Percentiles rank a stretch among this genome's conserved stretches.
Evolutionary conservation across 2,888 invertebrate genomes (phyloP).

Genomic region (Hirudinaria manillensis): DNA sequence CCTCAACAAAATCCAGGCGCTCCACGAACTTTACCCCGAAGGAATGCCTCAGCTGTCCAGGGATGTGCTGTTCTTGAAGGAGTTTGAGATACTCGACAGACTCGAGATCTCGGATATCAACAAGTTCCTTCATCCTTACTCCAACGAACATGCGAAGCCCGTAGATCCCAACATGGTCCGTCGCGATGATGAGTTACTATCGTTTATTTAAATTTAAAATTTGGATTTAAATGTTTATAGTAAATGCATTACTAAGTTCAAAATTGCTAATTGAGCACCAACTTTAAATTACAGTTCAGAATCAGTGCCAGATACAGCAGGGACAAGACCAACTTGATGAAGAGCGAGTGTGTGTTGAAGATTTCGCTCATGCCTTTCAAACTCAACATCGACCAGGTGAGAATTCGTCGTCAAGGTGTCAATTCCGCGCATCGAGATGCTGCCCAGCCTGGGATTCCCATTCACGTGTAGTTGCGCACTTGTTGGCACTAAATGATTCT

Average conservation of each 20-base stretch:
- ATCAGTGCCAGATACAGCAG: slow-evolving; percentile 77
- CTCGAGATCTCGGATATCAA: slow-evolving; percentile 81
- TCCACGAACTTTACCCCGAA: slow-evolving; percentile 80
- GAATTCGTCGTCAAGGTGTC: not conserved
- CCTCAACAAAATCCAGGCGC: slow-evolving; percentile 75
- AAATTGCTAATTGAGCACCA: no score
- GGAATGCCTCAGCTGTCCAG: slow-evolving; percentile 63
- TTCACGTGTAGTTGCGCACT: no score
- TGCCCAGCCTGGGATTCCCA: no score
- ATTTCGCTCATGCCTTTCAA: slow-evolving; percentile 81
- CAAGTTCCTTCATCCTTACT: slow-evolving; percentile 86
- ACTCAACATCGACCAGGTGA: slow-evolving; percentile 82
- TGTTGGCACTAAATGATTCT: no score
- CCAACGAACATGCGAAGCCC: slow-evolving; percentile 73
- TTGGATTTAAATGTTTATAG: no score
- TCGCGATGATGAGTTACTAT: not conserved
- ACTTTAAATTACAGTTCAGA: slow-evolving; percentile 60
- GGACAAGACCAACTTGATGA: slow-evolving; percentile 65
- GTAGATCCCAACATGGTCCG: slow-evolving; percentile 81
- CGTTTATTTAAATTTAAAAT: no score
- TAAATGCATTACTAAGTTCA: no score
- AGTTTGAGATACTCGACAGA: slow-evolving; percentile 81
- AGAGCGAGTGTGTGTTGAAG: slow-evolving; percentile 65
- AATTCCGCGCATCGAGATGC: no score
- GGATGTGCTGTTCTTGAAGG: slow-evolving; percentile 65